Conservation (phyloP, 1,140 invertebrate genomes). For the Drosophila lacertosa region DNA sequence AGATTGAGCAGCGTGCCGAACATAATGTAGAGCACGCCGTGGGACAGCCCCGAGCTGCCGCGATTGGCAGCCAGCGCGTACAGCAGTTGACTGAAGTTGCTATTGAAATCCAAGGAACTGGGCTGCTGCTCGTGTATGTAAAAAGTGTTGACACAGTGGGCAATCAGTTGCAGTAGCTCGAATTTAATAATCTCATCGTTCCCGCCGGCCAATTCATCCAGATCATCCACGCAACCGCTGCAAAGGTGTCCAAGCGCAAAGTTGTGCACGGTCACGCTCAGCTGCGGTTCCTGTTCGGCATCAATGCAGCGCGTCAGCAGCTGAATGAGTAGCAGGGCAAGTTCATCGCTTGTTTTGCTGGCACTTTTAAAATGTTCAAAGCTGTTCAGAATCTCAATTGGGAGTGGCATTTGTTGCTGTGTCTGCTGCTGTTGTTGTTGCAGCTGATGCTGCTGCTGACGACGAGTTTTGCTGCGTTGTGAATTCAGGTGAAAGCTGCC, state of each 20-base stretch:
- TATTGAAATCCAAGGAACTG: constrained; percentile 63
- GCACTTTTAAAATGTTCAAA: constrained; percentile 50
- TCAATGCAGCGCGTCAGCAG: constrained; percentile 67
- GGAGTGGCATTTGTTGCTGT: constrained; percentile 22
- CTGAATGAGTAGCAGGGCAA: constrained; percentile 70
- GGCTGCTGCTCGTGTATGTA: constrained; percentile 55
- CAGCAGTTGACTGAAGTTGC: constrained; percentile 65
- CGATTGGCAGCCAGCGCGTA: constrained; percentile 67
- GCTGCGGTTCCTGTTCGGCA: constrained; percentile 60
- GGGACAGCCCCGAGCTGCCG: constrained; percentile 38
- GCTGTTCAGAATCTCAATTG: constrained; percentile 10
- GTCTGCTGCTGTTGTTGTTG: constrained; percentile 27
- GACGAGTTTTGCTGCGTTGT: constrained; percentile 48
- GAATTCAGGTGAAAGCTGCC: constrained; percentile 61
- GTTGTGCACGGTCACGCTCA: constrained; percentile 70
- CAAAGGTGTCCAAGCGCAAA: constrained; percentile 72
- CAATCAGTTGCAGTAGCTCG: constrained; percentile 68
- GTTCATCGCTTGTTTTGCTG: constrained; percentile 69
- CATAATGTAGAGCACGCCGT: constrained; percentile 67
- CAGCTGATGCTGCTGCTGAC: constrained; percentile 30
- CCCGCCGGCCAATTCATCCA: background rate
- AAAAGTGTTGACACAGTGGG: constrained; percentile 71
- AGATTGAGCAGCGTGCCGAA: constrained; percentile 76
- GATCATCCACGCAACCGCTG: constrained; percentile 33
- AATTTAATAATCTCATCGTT: constrained; percentile 74